Conservation (phyloP, 2,888 invertebrate species). For the Epinotia brunnichana region DNA sequence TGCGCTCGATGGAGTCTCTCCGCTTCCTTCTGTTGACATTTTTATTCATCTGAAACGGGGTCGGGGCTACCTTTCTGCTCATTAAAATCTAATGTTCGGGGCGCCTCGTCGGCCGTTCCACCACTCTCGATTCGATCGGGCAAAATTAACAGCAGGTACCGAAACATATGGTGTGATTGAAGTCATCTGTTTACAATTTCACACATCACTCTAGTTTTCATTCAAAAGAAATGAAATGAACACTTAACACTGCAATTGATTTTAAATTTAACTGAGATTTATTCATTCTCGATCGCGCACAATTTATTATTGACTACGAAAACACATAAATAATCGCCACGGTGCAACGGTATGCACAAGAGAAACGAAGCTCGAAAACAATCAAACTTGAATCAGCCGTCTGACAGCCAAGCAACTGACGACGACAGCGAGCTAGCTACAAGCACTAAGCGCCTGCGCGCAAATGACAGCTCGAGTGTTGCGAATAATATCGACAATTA, state of each 20-base stretch:
- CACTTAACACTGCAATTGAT: slow-evolving; percentile 55
- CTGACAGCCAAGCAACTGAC: slow-evolving; percentile 52
- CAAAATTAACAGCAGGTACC: slow-evolving; percentile 62
- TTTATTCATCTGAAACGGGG: slow-evolving; percentile 85
- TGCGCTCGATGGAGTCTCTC: slow-evolving; percentile 81
- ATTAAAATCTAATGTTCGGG: slow-evolving; percentile 71
- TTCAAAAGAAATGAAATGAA: slow-evolving; percentile 51
- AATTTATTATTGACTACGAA: slow-evolving; percentile 47
- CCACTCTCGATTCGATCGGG: slow-evolving; percentile 53
- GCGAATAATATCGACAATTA: slow-evolving; percentile 10
- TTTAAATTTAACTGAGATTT: slow-evolving; percentile 50
- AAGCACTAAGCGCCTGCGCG: slow-evolving; percentile 29
- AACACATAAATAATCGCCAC: slow-evolving; percentile 54
- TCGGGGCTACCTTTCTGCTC: slow-evolving; percentile 70
- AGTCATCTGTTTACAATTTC: slow-evolving; percentile 75
- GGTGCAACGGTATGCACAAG: slow-evolving; percentile 58
- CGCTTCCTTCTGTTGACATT: slow-evolving; percentile 87
- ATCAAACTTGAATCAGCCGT: slow-evolving; percentile 56
- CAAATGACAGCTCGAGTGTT: slow-evolving; percentile 32
- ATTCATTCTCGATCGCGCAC: slow-evolving; percentile 51
- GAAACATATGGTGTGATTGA: slow-evolving; percentile 75
- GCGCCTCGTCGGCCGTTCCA: slow-evolving; percentile 58
- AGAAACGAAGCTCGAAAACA: slow-evolving; percentile 66
- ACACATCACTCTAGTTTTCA: slow-evolving; percentile 69
- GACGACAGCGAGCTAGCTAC: slow-evolving; percentile 41